Conservation (phyloP, 2,113 vertebrate species). For the Salvelinus alpinus region DNA sequence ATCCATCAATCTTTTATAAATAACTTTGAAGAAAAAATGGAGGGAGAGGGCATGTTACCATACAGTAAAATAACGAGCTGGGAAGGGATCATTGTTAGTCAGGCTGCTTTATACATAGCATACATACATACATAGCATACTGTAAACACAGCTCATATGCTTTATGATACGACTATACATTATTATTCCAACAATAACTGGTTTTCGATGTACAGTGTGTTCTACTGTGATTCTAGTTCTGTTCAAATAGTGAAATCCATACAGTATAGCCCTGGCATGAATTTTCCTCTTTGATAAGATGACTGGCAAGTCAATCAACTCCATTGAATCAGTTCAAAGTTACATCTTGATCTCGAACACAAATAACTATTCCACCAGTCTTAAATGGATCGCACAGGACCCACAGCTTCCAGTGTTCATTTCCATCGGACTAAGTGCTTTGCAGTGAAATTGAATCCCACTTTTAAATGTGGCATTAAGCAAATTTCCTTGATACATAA, state of each 20-base stretch:
- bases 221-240: too few species aligned
- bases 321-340: slow-evolving; percentile 16
- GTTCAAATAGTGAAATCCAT: too few species aligned
- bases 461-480: slow-evolving; percentile 33
- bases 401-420: neutral
- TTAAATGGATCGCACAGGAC: slow-evolving; percentile 14
- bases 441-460: slow-evolving; percentile 27
- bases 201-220: too few species aligned
- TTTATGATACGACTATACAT: too few species aligned
- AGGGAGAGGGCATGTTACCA: slow-evolving; percentile 36
- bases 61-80: slow-evolving; percentile 39
- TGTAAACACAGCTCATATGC: too few species aligned
- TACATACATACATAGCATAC: too few species aligned
- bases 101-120: too few species aligned
- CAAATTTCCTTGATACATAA: slow-evolving; percentile 28
- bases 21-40: slow-evolving; percentile 31
- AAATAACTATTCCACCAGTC: slow-evolving; percentile 33
- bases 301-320: slow-evolving; percentile 10
- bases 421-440: slow-evolving; percentile 20
- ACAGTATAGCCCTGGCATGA: neutral
- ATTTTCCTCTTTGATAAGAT: neutral
- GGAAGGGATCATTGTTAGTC: neutral
- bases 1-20: slow-evolving; percentile 32
- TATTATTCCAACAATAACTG: too few species aligned
- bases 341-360: slow-evolving; percentile 24